phyloP scores from a whole-genome alignment of 2,797 vertebrate species.

The Crypturellus tataupa region DNA sequence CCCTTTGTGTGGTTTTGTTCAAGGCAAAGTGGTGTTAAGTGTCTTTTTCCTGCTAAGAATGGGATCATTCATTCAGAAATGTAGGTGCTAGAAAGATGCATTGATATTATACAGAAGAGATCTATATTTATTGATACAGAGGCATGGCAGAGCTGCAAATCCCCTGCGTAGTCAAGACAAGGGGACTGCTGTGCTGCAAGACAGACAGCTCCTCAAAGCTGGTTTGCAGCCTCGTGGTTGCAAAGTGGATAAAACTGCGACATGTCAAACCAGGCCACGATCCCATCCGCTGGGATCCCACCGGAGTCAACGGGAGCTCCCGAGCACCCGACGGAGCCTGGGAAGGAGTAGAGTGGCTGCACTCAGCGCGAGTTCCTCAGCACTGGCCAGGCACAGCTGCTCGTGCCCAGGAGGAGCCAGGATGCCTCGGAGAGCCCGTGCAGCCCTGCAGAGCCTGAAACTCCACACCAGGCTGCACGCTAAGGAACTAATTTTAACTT shows the following conservation, averaged over 20 bases:
- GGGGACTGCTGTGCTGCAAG: not conserved
- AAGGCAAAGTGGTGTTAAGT: not conserved
- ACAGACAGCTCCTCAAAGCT: not conserved
- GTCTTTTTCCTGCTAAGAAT: not conserved
- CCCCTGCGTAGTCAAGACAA: not conserved
- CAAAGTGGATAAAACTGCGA: fast-evolving
- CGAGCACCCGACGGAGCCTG: fast-evolving
- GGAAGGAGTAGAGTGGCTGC: not conserved
- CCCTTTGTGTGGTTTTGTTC: not conserved
- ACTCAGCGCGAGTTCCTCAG: not conserved
- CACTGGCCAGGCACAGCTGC: not conserved
- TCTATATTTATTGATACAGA: not conserved
- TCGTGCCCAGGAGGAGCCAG: not conserved
- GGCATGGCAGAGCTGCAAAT: not conserved
- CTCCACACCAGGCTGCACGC: constrained; percentile 27
- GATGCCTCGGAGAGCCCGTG: constrained; percentile 12
- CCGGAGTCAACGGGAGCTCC: not conserved
- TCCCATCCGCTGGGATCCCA: not conserved
- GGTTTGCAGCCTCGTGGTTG: not conserved
- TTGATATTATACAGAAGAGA: not conserved
- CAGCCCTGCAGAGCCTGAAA: constrained; percentile 4
- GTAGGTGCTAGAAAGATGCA: not conserved
- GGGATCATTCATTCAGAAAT: not conserved
- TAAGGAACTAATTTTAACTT: constrained; percentile 67
- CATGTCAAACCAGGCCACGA: not conserved